phyloP scores from a whole-genome alignment of 2,888 invertebrate genomes.

The Ormyrus labotus region DNA sequence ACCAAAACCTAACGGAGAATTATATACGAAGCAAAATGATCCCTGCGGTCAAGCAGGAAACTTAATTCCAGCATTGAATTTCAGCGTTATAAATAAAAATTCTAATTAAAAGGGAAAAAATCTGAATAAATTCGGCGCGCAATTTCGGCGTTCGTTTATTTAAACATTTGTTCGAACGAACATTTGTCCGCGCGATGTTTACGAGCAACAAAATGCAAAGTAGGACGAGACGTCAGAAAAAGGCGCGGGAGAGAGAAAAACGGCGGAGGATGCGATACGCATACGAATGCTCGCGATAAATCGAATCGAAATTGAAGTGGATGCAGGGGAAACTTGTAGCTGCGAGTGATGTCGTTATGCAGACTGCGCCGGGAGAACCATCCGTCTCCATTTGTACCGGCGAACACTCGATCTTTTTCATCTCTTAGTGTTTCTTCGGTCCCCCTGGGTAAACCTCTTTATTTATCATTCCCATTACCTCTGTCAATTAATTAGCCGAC shows the following conservation, averaged over 20 bases:
- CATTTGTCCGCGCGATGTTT: too few relatives aligned
- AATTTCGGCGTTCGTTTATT: too few relatives aligned
- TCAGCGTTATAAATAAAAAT: too few relatives aligned
- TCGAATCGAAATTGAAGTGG: constrained; percentile 55
- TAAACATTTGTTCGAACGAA: too few relatives aligned
- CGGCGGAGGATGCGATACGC: constrained; percentile 20
- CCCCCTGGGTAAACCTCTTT: constrained; percentile 22
- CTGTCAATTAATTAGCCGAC: constrained; percentile 28
- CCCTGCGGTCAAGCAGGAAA: too few relatives aligned
- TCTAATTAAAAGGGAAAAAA: too few relatives aligned
- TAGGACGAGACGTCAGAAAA: background rate
- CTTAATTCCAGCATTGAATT: too few relatives aligned
- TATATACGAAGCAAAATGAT: too few relatives aligned
- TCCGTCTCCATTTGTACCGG: constrained; percentile 63
- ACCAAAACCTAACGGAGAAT: too few relatives aligned
- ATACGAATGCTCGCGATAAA: constrained; percentile 48
- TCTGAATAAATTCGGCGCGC: too few relatives aligned
- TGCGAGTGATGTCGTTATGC: constrained; percentile 52
- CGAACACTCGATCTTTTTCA: constrained; percentile 44
- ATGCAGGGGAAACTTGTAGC: constrained; percentile 48
- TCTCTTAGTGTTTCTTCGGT: constrained; percentile 26
- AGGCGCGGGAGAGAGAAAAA: background rate
- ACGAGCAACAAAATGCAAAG: too few relatives aligned
- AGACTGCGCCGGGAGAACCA: constrained; percentile 58
- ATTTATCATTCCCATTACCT: constrained; percentile 39